A percentile compares a stretch with the other conserved stretches of the same genome.
phyloP scores from a whole-genome alignment of 1,140 invertebrate genomes.

The Drosophila saltans region DNA sequence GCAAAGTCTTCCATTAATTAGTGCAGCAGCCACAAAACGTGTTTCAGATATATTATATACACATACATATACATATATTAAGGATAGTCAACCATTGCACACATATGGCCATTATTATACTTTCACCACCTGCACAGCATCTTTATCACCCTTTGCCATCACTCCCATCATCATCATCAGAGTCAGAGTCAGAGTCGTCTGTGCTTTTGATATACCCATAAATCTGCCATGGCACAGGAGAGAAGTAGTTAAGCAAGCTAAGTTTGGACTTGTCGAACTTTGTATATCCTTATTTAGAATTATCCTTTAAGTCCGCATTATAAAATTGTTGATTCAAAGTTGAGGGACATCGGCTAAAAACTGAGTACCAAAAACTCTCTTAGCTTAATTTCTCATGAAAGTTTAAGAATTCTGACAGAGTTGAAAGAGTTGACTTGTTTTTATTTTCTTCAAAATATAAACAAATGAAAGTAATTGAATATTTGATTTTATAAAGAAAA shows the following conservation, averaged over 20 bases:
- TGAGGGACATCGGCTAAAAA: too few species aligned
- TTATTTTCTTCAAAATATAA: too few species aligned
- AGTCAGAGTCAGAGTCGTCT: slow-evolving; percentile 29
- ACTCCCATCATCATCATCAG: slow-evolving; percentile 44
- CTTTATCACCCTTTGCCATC: slow-evolving; percentile 52
- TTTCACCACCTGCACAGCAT: slow-evolving; percentile 61
- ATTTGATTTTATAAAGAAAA: too few species aligned
- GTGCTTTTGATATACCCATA: slow-evolving; percentile 62
- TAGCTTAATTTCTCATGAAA: too few species aligned
- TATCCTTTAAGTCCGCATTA: too few species aligned
- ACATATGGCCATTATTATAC: slow-evolving; percentile 48
- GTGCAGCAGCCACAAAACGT: slow-evolving; percentile 54
- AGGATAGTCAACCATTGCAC: not conserved
- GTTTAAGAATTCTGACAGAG: too few species aligned
- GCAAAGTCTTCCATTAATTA: slow-evolving; percentile 74
- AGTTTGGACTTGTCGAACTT: not conserved
- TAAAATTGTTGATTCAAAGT: too few species aligned
- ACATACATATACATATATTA: not conserved
- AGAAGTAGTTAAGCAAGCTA: not conserved
- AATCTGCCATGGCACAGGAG: slow-evolving; percentile 63
- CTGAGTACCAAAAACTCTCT: too few species aligned
- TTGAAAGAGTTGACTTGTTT: too few species aligned
- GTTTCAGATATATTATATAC: slow-evolving; percentile 17
- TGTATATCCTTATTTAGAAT: not conserved
- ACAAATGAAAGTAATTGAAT: too few species aligned